These are phyloP conservation scores for Elysia crispata DNA, from an alignment of 2,888 invertebrate genomes.

Conservation along the genomic window DNA sequence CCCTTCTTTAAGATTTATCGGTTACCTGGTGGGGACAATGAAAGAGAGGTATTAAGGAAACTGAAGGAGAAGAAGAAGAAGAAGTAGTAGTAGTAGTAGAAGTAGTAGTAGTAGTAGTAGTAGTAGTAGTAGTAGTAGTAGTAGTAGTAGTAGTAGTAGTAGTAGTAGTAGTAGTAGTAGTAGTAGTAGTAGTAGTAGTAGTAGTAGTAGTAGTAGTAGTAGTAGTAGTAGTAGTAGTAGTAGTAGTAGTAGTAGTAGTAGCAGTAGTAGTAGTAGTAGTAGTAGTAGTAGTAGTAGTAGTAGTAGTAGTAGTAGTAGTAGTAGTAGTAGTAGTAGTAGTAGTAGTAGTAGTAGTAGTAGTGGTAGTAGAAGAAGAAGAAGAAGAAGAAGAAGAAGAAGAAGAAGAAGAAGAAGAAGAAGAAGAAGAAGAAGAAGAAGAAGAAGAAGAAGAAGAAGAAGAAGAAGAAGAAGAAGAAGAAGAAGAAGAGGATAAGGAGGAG, in stretches of 20 bases:
- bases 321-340: background rate
- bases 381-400: too few species aligned
- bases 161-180: background rate
- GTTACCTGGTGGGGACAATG: background rate
- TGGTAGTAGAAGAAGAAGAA: background rate
- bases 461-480: slow-evolving; percentile 4
- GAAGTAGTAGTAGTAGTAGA: background rate
- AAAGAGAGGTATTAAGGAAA: background rate
- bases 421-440: slow-evolving; percentile 17
- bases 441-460: slow-evolving; percentile 5
- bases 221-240: background rate
- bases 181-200: background rate
- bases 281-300: background rate
- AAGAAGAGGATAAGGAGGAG: background rate
- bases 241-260: background rate
- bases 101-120: too few species aligned
- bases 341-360: background rate
- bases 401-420: slow-evolving; percentile 4
- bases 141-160: background rate
- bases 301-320: background rate
- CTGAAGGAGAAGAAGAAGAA: too few species aligned
- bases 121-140: background rate
- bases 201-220: too few species aligned
- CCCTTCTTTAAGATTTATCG: too few species aligned
- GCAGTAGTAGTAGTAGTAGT: background rate